Conservation (phyloP, 1,140 invertebrate species). For the Coenobita brevimanus region DNA sequence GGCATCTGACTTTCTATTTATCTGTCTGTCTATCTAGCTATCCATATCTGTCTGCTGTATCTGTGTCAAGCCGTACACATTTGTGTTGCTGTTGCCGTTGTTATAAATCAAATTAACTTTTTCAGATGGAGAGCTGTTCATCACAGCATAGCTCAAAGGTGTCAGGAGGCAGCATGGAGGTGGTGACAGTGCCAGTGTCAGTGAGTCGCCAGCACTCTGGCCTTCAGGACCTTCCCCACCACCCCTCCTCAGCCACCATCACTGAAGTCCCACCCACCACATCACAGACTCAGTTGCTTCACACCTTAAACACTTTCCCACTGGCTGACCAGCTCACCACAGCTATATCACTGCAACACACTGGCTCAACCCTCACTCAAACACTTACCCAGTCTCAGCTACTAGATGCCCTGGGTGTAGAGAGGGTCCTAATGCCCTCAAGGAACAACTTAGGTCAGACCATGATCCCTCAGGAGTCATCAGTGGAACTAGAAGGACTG, state of each 20-base stretch:
- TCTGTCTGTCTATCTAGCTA: too few relatives aligned
- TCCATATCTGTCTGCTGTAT: too few relatives aligned
- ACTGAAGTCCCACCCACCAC: constrained; percentile 25
- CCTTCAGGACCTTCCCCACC: background rate
- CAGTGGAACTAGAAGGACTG: constrained; percentile 41
- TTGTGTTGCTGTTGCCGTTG: too few relatives aligned
- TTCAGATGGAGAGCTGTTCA: constrained; percentile 27
- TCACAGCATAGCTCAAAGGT: background rate
- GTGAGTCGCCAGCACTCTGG: constrained; percentile 19
- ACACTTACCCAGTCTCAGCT: constrained; percentile 31
- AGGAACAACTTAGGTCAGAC: constrained; percentile 40
- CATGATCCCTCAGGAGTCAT: background rate
- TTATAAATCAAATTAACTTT: too few relatives aligned
- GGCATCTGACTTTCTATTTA: too few relatives aligned
- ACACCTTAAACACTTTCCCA: constrained; percentile 30
- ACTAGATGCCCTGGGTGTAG: constrained; percentile 38
- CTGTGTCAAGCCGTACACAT: too few relatives aligned
- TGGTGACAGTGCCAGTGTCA: constrained; percentile 29
- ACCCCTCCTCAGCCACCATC: background rate
- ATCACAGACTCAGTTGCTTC: constrained; percentile 37
- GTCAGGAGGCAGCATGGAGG: constrained; percentile 7
- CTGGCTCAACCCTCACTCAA: constrained; percentile 17
- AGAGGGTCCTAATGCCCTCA: constrained; percentile 39
- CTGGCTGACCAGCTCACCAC: constrained; percentile 9
- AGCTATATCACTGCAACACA: constrained; percentile 8